These are phyloP conservation scores for Haliclona indistincta DNA, from an alignment of 37 sponge, comb jelly and placozoan species.

Conservation along the genomic window DNA sequence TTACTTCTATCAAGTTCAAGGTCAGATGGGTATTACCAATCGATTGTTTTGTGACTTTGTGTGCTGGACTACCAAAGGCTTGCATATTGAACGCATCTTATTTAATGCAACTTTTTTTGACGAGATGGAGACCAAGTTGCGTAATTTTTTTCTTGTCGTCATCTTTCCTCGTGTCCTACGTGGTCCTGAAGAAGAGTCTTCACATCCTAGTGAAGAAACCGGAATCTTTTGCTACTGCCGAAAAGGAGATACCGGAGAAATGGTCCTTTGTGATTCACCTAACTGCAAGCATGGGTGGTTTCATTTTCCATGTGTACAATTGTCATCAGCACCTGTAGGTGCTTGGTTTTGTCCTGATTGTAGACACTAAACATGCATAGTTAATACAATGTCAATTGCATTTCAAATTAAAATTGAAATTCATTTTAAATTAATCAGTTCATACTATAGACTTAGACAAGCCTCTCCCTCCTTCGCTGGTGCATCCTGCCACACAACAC, in stretches of 20 bases:
- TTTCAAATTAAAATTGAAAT: not conserved
- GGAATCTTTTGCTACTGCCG: constrained; percentile 26
- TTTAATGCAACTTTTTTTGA: not conserved
- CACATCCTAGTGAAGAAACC: not conserved
- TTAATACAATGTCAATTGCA: not conserved
- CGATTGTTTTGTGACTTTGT: not conserved
- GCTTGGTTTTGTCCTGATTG: constrained; percentile 44
- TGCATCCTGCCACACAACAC: too few species aligned
- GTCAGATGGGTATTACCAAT: not conserved
- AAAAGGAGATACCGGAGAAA: constrained; percentile 29
- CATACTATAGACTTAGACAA: too few species aligned
- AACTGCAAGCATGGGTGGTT: constrained; percentile 18
- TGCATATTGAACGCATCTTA: not conserved
- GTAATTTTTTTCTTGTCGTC: not conserved
- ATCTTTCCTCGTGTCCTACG: not conserved
- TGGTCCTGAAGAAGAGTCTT: not conserved
- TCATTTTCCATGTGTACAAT: constrained; percentile 12
- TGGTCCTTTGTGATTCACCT: constrained; percentile 14
- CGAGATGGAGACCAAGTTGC: not conserved
- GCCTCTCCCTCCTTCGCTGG: too few species aligned
- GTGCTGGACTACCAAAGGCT: not conserved
- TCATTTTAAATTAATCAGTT: too few species aligned
- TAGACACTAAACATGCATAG: constrained; percentile 28
- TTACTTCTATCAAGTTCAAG: not conserved
- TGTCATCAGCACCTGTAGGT: constrained; percentile 9